Base-by-base conservation (phyloP, 1,140 invertebrate genomes). In the Drosophila rhopaloa region DNA sequence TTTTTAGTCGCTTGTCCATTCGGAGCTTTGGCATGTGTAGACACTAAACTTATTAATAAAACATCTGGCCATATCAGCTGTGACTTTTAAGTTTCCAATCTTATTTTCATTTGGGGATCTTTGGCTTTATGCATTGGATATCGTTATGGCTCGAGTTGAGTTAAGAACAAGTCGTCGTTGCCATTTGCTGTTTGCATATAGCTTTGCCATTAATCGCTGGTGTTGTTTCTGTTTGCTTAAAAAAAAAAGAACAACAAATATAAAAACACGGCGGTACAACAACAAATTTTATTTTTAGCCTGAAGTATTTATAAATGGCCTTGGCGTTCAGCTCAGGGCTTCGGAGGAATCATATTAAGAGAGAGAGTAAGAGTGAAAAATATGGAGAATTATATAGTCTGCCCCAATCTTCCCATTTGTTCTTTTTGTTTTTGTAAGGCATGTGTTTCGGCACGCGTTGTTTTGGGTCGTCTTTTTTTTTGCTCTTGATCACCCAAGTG, bases 231-330 rank as follows among this genome's bases (percentile, higher is more conserved):
- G 19, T 79, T 81, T 81, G 59, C 60, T 67, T 67, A 37, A 56
- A 32, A 32, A 32, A 61, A 40, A 60, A 56, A 48, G n/a, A 68
- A 48, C 40, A 67, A 58, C 29, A 43, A 66, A 47, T 71, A 47
- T 60, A 38, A 37, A 37, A 51, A 47, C 61, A 58, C 40, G 37
- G 44, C 54, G 10, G 13, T 40, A 57, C 71, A 76, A 76, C 61
- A 75, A 65, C 51, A 75, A 75, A 57, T 51, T 58, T 63, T 90
- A 90, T 90, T 90, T 90, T 91, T 90, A 90, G 86, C 73, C 67
- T 35, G 41, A 55, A 65, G 63, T 91, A 91, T 91, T 90, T 91
- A 88, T 91, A 90, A 90, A 88, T 90, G 86, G 70, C 86, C 86
- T 90, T 90, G 86, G 73, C 55, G 66, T 58, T 70, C 35, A 13